Evolutionary conservation across 2,888 invertebrate species (phyloP), one percentile per base, ranked within the genome.

Genomic region (Trachelus troglodyta): DNA sequence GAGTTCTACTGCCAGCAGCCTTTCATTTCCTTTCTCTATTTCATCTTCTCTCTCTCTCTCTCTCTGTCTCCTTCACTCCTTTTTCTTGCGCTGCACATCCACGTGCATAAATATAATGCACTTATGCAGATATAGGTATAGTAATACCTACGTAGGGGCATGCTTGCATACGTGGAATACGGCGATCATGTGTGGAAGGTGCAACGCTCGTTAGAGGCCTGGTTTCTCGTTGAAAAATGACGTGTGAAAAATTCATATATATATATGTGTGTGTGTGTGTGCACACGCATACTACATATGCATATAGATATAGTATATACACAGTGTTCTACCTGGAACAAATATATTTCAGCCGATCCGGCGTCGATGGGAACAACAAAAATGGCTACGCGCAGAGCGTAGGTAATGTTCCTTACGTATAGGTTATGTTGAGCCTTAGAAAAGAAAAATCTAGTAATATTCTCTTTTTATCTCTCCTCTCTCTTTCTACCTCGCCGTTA

Each of bases 171-270:
- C 56, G 23, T 23, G 56, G 56, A 56, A 56, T 23, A 56, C 6
- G 6, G 56, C 56, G 9, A 56, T 23, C 56, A 56, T 56, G 56
- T 56, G 56, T 23, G 23, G 56, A 56, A 56, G 56, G 56, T 56
- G 56, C 56, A 23, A 23, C 23, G 23, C 23, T 56, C 56, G 56
- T 56, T 56, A 56, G 56, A 56, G 56, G 56, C 56, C 56, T 56
- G 56, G 56, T 23, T 56, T 56, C 56, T 56, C 56, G 56, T 56
- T 23, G 56, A 56, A 56, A 23, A 56, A 56, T 56, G 11, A 77
- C 78, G 69, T 75, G 76, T 69, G 78, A 78, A 76, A 78, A 78
- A 78, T 76, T 37, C 40, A 35, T 11, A 34, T 56, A n/a, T 23
- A n/a, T 35, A 33, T 40, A 37, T 35, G 12, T 23, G 30, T 31